Conservation (phyloP, 2,888 invertebrate species). For the Exocentrus adspersus region DNA sequence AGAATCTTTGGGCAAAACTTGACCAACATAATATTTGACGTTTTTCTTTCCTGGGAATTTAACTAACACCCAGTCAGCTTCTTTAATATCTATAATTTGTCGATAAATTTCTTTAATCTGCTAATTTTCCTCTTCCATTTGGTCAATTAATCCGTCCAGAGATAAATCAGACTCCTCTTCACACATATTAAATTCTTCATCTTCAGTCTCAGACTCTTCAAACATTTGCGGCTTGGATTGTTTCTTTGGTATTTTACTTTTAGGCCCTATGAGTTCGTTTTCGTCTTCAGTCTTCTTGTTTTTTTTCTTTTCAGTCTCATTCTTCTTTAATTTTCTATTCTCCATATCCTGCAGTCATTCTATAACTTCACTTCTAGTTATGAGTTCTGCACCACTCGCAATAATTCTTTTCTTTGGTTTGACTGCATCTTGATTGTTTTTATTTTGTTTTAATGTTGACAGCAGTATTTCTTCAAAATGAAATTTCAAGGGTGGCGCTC, state of each 20-base stretch:
- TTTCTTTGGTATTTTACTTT: background rate
- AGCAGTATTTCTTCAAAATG: background rate
- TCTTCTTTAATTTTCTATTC: conserved; percentile 3
- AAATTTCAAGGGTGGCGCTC: background rate
- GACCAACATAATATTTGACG: conserved; percentile 8
- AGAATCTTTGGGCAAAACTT: background rate
- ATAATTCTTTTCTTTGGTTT: conserved; percentile 1
- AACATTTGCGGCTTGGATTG: background rate
- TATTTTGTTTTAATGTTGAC: conserved; percentile 3
- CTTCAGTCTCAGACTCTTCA: conserved; percentile 1
- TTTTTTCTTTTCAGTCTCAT: background rate
- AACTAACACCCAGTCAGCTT: conserved; percentile 9
- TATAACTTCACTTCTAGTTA: conserved; percentile 4
- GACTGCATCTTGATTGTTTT: background rate
- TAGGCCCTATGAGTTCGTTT: conserved; percentile 1
- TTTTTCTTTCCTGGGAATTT: conserved; percentile 18
- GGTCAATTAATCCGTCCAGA: background rate
- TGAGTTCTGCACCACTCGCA: background rate
- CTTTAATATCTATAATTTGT: conserved; percentile 1
- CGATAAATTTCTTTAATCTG: background rate
- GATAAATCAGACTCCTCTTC: conserved; percentile 3
- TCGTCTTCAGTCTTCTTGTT: background rate
- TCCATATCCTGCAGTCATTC: background rate
- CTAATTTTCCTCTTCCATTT: background rate
- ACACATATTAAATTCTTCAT: background rate